Conservation (phyloP, 1,140 invertebrate genomes). For the Leptopilina boulardi region DNA sequence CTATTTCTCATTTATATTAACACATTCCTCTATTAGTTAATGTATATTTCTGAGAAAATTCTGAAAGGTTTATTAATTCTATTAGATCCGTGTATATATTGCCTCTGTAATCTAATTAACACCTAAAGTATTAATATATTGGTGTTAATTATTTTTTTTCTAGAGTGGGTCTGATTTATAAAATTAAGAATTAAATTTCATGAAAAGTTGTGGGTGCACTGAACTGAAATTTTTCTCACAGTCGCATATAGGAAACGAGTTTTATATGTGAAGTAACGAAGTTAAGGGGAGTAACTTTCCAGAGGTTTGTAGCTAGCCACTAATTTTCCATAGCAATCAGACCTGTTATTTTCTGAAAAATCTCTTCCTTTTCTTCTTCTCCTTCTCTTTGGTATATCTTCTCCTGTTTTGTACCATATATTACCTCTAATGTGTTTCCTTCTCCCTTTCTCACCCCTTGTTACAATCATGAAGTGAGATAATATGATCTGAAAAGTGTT, state of each 20-base stretch:
- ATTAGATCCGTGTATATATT: too few relatives aligned
- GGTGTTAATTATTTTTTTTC: too few relatives aligned
- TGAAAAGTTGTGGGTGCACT: neutral
- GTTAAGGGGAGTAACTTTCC: conserved; percentile 4
- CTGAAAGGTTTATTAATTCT: neutral
- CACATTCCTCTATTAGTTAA: neutral
- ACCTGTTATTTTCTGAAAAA: conserved; percentile 26
- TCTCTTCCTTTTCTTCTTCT: conserved; percentile 10
- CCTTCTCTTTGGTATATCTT: neutral
- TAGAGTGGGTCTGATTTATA: neutral
- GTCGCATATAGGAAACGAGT: neutral
- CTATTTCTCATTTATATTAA: neutral
- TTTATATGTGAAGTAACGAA: conserved; percentile 13
- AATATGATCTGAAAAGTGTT: conserved; percentile 6
- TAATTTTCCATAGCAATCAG: conserved; percentile 24
- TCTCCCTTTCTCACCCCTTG: conserved; percentile 1
- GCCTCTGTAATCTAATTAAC: too few relatives aligned
- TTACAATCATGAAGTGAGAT: conserved; percentile 8
- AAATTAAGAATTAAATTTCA: conserved; percentile 7
- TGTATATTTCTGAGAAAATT: neutral
- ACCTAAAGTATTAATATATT: too few relatives aligned
- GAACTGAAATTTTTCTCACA: neutral
- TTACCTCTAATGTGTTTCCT: conserved; percentile 30
- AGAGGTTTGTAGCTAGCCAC: neutral
- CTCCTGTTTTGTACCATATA: neutral